A percentile compares a stretch with the other conserved stretches of the same genome.
phyloP scores from a whole-genome alignment of 1,140 invertebrate genomes.

The Thalassaphorura encarpata region DNA sequence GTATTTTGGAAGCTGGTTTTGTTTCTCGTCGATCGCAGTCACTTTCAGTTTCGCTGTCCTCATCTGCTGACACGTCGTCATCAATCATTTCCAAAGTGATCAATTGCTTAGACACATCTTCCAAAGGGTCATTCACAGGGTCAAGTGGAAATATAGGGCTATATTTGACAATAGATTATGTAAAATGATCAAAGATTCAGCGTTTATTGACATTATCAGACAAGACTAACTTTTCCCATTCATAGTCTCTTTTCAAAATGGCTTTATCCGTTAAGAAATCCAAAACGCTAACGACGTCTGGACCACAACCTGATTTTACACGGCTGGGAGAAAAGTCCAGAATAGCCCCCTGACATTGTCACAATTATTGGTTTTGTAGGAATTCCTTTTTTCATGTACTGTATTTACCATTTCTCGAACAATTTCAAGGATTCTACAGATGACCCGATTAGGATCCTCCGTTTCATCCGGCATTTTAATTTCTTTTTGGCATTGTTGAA shows the following conservation, averaged over 20 bases:
- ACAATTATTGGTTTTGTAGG: too few species aligned
- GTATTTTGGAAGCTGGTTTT: too few species aligned
- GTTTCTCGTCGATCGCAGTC: too few species aligned
- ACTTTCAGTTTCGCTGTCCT: too few species aligned
- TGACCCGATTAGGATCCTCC: constrained; percentile 86
- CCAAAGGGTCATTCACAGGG: too few species aligned
- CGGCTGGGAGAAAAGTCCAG: constrained; percentile 80
- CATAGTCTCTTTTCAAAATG: constrained; percentile 39
- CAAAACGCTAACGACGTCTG: constrained; percentile 72
- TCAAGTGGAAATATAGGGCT: too few species aligned
- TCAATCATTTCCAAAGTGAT: constrained; percentile 67
- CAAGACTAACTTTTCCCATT: constrained; percentile 35
- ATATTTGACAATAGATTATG: too few species aligned
- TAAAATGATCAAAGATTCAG: too few species aligned
- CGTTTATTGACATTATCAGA: too few species aligned
- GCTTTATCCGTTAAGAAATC: constrained; percentile 69
- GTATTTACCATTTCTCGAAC: constrained; percentile 52
- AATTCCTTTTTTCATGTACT: too few species aligned
- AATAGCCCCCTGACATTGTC: constrained; percentile 57
- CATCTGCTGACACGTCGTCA: too few species aligned
- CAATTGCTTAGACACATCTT: constrained; percentile 70
- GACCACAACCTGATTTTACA: constrained; percentile 80
- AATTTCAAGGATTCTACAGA: constrained; percentile 69
- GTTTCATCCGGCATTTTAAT: constrained; percentile 85
- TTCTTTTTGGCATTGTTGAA: constrained; percentile 65